Base-by-base conservation (phyloP, 2,888 invertebrate species). In the Drosophila multiciliata region DNA sequence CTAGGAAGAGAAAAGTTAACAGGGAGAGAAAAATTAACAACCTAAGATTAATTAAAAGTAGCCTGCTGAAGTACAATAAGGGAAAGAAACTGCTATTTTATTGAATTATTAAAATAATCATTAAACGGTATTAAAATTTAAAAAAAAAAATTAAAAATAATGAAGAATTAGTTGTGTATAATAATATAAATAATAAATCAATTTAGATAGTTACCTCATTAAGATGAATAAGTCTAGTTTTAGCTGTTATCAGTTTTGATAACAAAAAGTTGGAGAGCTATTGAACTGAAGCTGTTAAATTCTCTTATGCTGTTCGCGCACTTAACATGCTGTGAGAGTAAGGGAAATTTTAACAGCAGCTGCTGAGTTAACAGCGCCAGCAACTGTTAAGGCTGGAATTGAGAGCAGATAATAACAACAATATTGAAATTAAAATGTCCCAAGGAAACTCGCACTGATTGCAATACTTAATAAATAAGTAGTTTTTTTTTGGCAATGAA, bases 231-330 rank as follows among this genome's bases (percentile, higher is more conserved):
- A 15, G 26, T 32, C 15, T 29, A 32, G n/a, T 32, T 50, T 38
- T 52, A 71, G 64, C 66, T 38, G 36, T 78, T 79, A 75, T 79
- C 79, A 71, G 64, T 75, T 55, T 45, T 65, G 70, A 67, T 66
- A 75, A 64, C 61, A 58, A 54, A 71, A 74, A 74, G 58, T 66
- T 60, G 9, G 5, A 32, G 66, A 53, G 20, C 33, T 52, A 29
- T 38, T 15, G 17, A 17, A 49, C 9, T n/a, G 12, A 35, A 17
- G 8, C 49, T 66, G 52, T 70, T 60, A 59, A 40, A 35, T 66
- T 78, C 84, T 88, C 86, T 85, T 83, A 63, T 26, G 35, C 86
- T 88, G 88, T 85, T 76, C 73, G 1, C 0, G 1, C 8, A 7
- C 1, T 20, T 57, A 61, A 23, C 49, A 29, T 9, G 7, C 9